These are phyloP conservation scores for Papilio demoleus DNA, from an alignment of 2,888 invertebrate species.

Conservation along the genomic window DNA sequence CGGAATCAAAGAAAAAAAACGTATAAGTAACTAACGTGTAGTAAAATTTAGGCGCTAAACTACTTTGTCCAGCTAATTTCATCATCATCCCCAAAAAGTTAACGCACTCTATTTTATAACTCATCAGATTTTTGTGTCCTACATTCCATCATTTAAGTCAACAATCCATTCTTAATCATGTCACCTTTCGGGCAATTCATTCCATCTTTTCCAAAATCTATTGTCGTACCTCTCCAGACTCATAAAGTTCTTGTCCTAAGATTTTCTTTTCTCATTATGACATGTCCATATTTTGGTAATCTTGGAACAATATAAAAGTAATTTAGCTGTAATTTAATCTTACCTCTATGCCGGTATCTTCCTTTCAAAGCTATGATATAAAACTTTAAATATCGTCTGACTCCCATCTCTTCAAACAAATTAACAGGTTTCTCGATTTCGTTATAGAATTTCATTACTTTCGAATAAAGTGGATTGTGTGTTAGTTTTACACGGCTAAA, in stretches of 20 bases:
- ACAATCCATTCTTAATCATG: background rate
- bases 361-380: constrained; percentile 44
- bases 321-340: background rate
- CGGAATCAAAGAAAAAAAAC: background rate
- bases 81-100: no score
- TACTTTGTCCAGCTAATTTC: background rate
- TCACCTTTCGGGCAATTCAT: background rate
- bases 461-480: constrained; percentile 41
- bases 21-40: no score
- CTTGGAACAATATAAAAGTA: background rate
- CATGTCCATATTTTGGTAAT: no score
- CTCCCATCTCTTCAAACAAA: constrained; percentile 42
- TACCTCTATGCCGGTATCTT: constrained; percentile 46
- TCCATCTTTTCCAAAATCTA: background rate
- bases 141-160: background rate
- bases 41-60: no score
- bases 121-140: background rate
- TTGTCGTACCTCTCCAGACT: no score
- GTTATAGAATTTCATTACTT: constrained; percentile 45
- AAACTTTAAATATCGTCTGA: constrained; percentile 45
- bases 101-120: no score
- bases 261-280: no score
- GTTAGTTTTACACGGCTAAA: constrained; percentile 46
- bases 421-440: constrained; percentile 44
- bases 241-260: no score